A percentile compares a stretch with the other conserved stretches of the same genome.
These are phyloP conservation scores for Drosophila subquinaria DNA, from an alignment of 2,888 invertebrate genomes.

Conservation along the genomic window DNA sequence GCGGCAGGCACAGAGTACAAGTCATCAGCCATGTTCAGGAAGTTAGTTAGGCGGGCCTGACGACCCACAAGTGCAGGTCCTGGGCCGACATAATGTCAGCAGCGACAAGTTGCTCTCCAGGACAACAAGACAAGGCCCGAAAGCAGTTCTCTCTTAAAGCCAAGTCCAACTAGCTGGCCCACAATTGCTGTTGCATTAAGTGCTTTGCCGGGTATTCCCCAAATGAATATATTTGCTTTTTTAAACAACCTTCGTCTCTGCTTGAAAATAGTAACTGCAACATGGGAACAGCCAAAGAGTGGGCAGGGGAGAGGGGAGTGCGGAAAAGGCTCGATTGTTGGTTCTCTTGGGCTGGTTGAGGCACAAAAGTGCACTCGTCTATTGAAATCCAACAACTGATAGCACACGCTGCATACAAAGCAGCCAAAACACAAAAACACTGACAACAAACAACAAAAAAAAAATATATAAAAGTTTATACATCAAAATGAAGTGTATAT, in stretches of 20 bases:
- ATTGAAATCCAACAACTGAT: constrained; percentile 67
- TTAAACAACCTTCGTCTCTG: constrained; percentile 11
- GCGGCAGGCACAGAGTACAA: constrained; percentile 61
- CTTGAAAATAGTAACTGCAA: constrained; percentile 44
- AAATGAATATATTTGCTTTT: constrained; percentile 54
- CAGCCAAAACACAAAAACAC: constrained; percentile 27
- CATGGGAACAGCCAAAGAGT: not conserved
- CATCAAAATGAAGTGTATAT: not conserved
- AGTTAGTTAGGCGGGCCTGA: constrained; percentile 72
- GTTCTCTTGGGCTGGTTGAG: constrained; percentile 54
- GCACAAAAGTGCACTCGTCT: constrained; percentile 61
- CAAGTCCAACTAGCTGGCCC: constrained; percentile 12
- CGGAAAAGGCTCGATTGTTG: constrained; percentile 10
- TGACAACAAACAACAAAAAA: not conserved
- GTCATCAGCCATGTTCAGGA: constrained; percentile 78
- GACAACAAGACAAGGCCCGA: constrained; percentile 13
- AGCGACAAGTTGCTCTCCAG: constrained; percentile 65
- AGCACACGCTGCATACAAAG: constrained; percentile 65
- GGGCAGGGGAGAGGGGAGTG: not conserved
- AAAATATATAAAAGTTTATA: not conserved
- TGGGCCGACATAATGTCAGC: constrained; percentile 71
- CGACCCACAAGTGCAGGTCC: constrained; percentile 35
- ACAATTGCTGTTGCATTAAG: constrained; percentile 23
- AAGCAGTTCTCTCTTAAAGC: constrained; percentile 21
- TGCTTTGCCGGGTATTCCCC: constrained; percentile 5